Percentiles rank a stretch among this genome's conserved stretches.
phyloP scores from a whole-genome alignment of 2,797 vertebrate species.

The Lithobates sylvaticus region DNA sequence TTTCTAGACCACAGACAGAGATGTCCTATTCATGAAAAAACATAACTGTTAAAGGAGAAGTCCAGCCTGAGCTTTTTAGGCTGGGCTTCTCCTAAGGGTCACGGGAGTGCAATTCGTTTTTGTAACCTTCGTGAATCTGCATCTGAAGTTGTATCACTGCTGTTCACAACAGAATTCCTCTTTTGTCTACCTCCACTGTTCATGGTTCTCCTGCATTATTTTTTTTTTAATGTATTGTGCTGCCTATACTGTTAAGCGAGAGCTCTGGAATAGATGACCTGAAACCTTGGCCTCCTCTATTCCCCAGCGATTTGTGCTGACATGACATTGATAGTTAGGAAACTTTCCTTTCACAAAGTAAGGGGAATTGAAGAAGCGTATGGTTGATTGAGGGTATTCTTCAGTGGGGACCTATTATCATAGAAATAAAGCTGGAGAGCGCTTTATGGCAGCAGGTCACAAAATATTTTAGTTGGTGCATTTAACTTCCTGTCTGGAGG shows the following conservation, averaged over 20 bases:
- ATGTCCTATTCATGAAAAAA: no score
- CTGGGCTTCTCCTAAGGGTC: no score
- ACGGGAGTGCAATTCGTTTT: no score
- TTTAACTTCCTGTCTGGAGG: slow-evolving; percentile 8
- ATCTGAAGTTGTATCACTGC: no score
- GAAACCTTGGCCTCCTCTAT: not conserved
- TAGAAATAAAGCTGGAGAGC: slow-evolving; percentile 31
- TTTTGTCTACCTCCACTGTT: not conserved
- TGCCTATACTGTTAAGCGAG: not conserved
- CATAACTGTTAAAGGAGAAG: no score
- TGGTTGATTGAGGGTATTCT: slow-evolving; percentile 25
- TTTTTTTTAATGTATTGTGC: not conserved
- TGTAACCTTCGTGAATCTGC: no score
- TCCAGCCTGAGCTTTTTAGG: no score
- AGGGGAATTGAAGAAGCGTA: slow-evolving; percentile 1
- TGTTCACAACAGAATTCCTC: not conserved
- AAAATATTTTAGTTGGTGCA: slow-evolving; percentile 30
- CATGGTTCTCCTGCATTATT: not conserved
- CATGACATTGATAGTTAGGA: slow-evolving; percentile 21
- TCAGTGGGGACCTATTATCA: slow-evolving; percentile 42
- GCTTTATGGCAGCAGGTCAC: slow-evolving; percentile 29
- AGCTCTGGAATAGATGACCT: not conserved
- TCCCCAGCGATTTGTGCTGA: slow-evolving; percentile 22
- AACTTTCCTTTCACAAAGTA: slow-evolving; percentile 19
- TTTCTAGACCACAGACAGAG: no score